Conservation (phyloP, 1,140 invertebrate genomes). For the Polypedilum pembai region DNA sequence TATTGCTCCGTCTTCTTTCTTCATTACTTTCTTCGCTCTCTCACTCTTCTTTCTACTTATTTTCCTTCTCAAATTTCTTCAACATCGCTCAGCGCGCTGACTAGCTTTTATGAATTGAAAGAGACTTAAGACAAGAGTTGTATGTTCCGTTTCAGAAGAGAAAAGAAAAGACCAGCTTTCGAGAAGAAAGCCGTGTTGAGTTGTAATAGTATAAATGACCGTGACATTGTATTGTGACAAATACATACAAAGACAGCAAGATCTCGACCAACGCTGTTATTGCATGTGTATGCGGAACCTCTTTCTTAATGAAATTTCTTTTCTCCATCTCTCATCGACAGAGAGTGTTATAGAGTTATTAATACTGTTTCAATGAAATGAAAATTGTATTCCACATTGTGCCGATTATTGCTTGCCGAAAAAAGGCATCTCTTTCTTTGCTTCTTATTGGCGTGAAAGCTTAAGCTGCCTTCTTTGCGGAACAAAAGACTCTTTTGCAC, state of each 20-base stretch:
- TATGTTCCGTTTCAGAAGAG: slow-evolving; percentile 1
- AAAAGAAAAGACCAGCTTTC: slow-evolving; percentile 2
- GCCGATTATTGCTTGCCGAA: background rate
- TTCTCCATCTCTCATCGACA: background rate
- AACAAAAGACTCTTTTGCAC: slow-evolving; percentile 12
- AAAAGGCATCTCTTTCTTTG: background rate
- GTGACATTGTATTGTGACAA: slow-evolving; percentile 5
- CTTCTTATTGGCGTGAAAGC: slow-evolving; percentile 1
- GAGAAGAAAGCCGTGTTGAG: slow-evolving; percentile 3
- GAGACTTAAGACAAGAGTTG: background rate
- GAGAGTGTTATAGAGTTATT: background rate
- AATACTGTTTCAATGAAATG: slow-evolving; percentile 13
- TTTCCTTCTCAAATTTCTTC: background rate
- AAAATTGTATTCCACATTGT: background rate
- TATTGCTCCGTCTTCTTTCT: slow-evolving; percentile 7
- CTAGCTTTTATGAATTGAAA: background rate
- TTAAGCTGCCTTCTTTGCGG: background rate
- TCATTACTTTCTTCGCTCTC: slow-evolving; percentile 10
- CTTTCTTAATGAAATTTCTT: slow-evolving; percentile 26
- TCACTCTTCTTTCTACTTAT: background rate
- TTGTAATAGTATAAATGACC: slow-evolving; percentile 15
- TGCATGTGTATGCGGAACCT: background rate
- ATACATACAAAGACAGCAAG: background rate
- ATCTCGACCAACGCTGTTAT: background rate
- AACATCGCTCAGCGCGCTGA: background rate